Evolutionary conservation across 2,888 invertebrate species (phyloP), one percentile per base, ranked within the genome.

Genomic region (Agrochola litura): DNA sequence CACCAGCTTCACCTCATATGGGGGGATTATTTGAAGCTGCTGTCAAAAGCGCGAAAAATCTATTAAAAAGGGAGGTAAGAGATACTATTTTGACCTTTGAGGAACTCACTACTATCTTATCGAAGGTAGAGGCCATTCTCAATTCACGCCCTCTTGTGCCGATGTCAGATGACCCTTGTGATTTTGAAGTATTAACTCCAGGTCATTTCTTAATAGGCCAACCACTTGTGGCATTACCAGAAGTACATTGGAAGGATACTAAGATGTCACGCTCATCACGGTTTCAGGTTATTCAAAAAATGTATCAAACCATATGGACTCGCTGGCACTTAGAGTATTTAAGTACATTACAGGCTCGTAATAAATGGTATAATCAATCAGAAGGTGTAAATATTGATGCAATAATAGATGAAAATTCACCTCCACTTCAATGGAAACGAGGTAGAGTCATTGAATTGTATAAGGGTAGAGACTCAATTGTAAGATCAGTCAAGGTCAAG

Each of bases 1-100:
- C 60, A 30, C n/a, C n/a, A 25, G 60, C 60, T 60, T 60, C 60
- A 60, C 30, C 60, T 60, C 60, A 60, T 60, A 60, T 60, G 30
- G 60, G 60, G 60, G 60, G 60, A 8, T 25, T 60, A 30, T 60
- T 60, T 30, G 60, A 60, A 60, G 25, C 60, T 60, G 60, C 60
- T 60, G 60, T 60, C 60, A 60, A 60, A 60, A 60, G 60, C 30
- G 60, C 60, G 16, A 30, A 60, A 30, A 60, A 30, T 16, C 60
- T 60, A 60, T 30, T 60, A 30, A 60, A 60, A 60, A 60, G 60
- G 4, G 60, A 60, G 60, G 30, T 60, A 25, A 60, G 16, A 6
- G 60, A 60, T 30, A 60, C 30, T 60, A 60, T 60, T 60, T 60
- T 60, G 30, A 60, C 60, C 6, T 60, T 60, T 60, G 60, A 60